Conservation (phyloP, 2,113 vertebrate species). For the Stegastes partitus region DNA sequence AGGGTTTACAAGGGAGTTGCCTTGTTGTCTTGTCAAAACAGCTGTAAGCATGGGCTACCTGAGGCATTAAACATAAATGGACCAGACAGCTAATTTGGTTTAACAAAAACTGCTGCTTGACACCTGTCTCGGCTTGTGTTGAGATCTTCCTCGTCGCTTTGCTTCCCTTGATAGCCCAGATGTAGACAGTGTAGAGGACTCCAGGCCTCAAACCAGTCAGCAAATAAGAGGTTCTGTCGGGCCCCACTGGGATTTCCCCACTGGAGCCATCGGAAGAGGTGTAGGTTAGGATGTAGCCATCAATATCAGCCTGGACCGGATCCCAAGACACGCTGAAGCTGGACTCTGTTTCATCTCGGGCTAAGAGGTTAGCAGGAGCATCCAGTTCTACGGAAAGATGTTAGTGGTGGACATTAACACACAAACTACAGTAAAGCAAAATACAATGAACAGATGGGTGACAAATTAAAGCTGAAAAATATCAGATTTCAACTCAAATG, state of each 20-base stretch:
- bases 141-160: slow-evolving; percentile 81
- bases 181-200: slow-evolving; percentile 75
- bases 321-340: slow-evolving; percentile 82
- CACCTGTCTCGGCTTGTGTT: slow-evolving; percentile 83
- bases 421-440: slow-evolving; percentile 28
- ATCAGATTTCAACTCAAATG: not conserved
- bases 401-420: slow-evolving; percentile 38
- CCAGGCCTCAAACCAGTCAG: slow-evolving; percentile 77
- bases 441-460: slow-evolving; percentile 6
- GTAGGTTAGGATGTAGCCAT: slow-evolving; percentile 87
- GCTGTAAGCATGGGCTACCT: not conserved
- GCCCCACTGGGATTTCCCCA: slow-evolving; percentile 74
- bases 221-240: slow-evolving; percentile 73
- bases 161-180: slow-evolving; percentile 85
- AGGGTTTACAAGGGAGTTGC: not conserved
- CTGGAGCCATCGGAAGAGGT: slow-evolving; percentile 78
- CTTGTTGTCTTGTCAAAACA: slow-evolving; percentile 23
- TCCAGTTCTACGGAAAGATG: slow-evolving; percentile 61
- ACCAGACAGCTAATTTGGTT: slow-evolving; percentile 6
- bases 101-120: slow-evolving; percentile 35
- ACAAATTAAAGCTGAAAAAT: not conserved
- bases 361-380: slow-evolving; percentile 64
- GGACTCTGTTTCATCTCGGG: slow-evolving; percentile 80
- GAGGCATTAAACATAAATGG: not conserved
- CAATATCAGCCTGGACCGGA: slow-evolving; percentile 79